Conservation (phyloP, 2,797 vertebrate genomes). For the Cirrhinus mrigala region DNA sequence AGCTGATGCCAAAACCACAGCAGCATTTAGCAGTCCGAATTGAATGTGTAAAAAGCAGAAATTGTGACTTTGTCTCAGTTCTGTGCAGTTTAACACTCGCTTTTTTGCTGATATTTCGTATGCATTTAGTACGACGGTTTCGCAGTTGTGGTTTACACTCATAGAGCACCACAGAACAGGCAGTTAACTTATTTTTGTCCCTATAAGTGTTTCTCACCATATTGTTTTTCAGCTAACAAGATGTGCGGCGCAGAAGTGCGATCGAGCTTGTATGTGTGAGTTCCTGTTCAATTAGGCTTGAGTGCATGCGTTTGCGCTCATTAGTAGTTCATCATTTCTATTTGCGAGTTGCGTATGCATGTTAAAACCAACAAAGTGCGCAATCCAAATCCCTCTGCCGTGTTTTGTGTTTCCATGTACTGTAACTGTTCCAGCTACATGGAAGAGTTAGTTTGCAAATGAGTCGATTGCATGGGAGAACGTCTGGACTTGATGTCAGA, state of each 20-base stretch:
- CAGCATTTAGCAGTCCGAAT: not conserved
- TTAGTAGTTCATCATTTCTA: conserved; percentile 10
- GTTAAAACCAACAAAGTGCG: not conserved
- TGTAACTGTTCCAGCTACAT: not conserved
- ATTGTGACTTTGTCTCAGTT: not conserved
- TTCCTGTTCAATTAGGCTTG: conserved; percentile 3
- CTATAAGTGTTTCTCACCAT: not conserved
- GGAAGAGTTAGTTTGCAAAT: not conserved
- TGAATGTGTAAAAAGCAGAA: not conserved
- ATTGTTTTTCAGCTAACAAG: not conserved
- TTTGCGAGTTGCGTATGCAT: not conserved
- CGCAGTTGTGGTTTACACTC: conserved; percentile 4
- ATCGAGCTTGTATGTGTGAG: conserved; percentile 6
- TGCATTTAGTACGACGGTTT: not conserved
- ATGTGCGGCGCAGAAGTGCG: not conserved
- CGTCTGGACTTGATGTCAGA: not conserved
- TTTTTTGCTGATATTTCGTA: not conserved
- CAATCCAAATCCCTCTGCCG: no score
- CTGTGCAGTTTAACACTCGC: not conserved
- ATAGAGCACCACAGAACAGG: not conserved
- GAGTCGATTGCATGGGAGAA: not conserved
- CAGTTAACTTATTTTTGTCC: not conserved
- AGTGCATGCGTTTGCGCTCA: not conserved
- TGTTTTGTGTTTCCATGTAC: not conserved
- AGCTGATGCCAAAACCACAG: not conserved